Percentiles rank a stretch among this genome's conserved stretches.
phyloP scores from a whole-genome alignment of 2,888 invertebrate species.

The Eristalis arbustorum region DNA sequence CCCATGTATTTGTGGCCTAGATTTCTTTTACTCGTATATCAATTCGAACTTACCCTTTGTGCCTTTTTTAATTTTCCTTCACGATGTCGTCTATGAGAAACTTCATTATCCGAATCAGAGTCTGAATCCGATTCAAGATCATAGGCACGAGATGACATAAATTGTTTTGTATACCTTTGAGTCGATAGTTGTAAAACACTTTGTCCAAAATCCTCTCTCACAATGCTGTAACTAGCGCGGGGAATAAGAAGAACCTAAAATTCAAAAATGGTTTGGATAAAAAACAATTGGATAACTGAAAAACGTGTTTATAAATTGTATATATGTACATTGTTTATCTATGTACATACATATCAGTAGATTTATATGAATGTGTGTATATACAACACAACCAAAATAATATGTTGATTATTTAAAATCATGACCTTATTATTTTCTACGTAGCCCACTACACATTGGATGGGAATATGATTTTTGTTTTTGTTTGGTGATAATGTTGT shows the following conservation, averaged over 20 bases:
- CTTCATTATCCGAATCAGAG: constrained; percentile 46
- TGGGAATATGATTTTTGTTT: no score
- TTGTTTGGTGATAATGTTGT: constrained; percentile 5
- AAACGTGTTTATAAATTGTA: neutral
- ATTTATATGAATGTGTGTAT: neutral
- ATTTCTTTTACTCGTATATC: neutral
- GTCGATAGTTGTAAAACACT: neutral
- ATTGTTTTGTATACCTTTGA: constrained; percentile 18
- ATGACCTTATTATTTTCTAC: no score
- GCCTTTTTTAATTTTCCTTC: neutral
- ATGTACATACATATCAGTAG: neutral
- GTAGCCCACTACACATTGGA: no score
- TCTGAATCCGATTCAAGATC: constrained; percentile 61
- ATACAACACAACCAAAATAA: neutral
- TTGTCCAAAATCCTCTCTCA: constrained; percentile 1
- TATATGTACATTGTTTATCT: neutral
- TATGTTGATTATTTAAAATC: no score
- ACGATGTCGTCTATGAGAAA: neutral
- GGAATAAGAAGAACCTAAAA: constrained; percentile 34
- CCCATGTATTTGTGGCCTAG: neutral
- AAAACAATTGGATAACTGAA: neutral
- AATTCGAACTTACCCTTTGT: constrained; percentile 47
- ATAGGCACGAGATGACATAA: constrained; percentile 37
- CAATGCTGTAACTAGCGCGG: constrained; percentile 4
- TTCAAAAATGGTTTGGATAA: neutral